Evolutionary conservation across 1,140 invertebrate species (phyloP), one percentile per base, ranked within the genome.

Genomic region (Philopotamus ludificatus): DNA sequence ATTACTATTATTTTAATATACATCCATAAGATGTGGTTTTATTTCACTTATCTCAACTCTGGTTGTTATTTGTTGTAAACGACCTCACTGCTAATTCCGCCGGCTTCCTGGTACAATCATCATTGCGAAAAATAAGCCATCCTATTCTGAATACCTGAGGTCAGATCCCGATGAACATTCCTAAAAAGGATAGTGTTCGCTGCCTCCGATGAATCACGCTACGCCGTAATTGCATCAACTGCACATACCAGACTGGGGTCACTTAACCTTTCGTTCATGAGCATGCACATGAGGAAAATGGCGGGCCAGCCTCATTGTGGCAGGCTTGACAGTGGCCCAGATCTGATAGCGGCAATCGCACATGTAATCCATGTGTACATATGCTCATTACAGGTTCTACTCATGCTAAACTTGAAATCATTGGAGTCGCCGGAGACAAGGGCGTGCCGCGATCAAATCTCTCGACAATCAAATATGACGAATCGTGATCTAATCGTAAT

Each of bases 301-400:
- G 45, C 57, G 47, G 57, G n/a, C n/a, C n/a, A n/a, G n/a, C n/a
- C n/a, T n/a, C n/a, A n/a, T 23, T 28, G 57, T 47, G 39, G n/a
- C 57, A 23, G 34, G 57, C 26, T 60, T 44, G 57, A 47, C 57
- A 60, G 57, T 60, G 57, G 57, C 57, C 57, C 39, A 60, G 57
- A 60, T 57, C 53, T n/a, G 28, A 57, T 47, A 12, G 42, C 47
- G n/a, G 57, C 47, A 60, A 60, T 60, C 47, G 57, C 57, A 60
- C 57, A 60, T 60, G 42, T 60, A 60, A n/a, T n/a, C n/a, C n/a
- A 60, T 49, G 22, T 26, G 23, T 8, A 41, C 39, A 15, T 23
- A 22, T 23, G 57, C 42, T 9, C 23, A 47, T 2, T 10, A 39
- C 44, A 25, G 39, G 23, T 57, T 57, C 34, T 57, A 57, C 8